Evolutionary conservation across 2,888 invertebrate genomes (phyloP), one percentile per base, ranked within the genome.

Genomic region (Pristionchus fissidentatus): DNA sequence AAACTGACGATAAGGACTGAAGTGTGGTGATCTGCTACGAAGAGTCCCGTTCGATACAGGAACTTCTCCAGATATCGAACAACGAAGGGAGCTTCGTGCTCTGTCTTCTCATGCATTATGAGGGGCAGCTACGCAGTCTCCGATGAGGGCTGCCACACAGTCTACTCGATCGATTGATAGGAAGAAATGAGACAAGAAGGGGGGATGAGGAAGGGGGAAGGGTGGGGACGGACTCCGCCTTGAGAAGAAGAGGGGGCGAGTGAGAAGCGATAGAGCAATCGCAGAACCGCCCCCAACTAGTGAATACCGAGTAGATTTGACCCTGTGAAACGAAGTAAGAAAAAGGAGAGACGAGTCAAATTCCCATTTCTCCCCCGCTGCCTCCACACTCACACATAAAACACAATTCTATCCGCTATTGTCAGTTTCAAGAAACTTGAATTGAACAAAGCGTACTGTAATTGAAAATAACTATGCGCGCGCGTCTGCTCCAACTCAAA

Each of bases 11-110:
- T 84, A 49, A 90, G 85, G n/a, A 89, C 88, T 1, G 79, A 55
- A 78, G 85, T 84, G 83, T 89, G 88, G 83, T 88, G 85, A 84
- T 90, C 88, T 26, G 90, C 90, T 13, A 89, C 88, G 57, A 89
- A 88, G 62, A 85, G 87, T 19, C 89, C 90, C 66, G 84, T 84
- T 46, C 80, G 73, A 32, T 84, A 83, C 81, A 90, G 88, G 77
- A 87, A 86, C 22, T 83, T 62, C 79, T 87, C 86, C 41, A 88
- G 86, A 60, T 86, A 83, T 60, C 88, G 87, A 13, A 89, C 89
- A 66, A 89, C 87, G 55, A 73, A 49, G 41, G 83, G 55, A 29
- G 83, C 38, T 29, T 62, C 55, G 29, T 32, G 70, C 41, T 43
- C 80, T 29, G 29, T 41, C 80, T 80, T 60, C 29, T 38, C 60